Evolutionary conservation across 2,888 invertebrate species (phyloP).

Genomic region (Linyphia triangularis): DNA sequence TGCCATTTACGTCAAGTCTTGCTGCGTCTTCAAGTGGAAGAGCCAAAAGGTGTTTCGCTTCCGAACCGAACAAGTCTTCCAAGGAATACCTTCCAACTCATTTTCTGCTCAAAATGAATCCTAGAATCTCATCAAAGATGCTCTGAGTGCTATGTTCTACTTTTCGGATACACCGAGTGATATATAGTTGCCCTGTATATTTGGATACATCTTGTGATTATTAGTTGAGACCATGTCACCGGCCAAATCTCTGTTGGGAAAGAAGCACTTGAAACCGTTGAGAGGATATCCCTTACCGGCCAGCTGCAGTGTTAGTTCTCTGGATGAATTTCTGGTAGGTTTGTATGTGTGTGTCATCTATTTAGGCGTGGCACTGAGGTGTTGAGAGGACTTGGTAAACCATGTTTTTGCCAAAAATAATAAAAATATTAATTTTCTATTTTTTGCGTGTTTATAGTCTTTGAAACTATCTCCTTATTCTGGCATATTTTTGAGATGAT

Average conservation of each 20-base stretch:
- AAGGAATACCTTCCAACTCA: neutral
- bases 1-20: constrained; percentile 46
- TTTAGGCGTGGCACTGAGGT: neutral
- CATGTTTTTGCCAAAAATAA: no score
- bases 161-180: neutral
- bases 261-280: constrained; percentile 13
- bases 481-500: no score
- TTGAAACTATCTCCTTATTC: no score
- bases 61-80: neutral
- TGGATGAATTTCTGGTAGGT: constrained; percentile 67
- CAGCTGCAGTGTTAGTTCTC: constrained; percentile 60
- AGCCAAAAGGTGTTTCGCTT: constrained; percentile 65
- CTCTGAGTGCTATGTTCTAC: neutral
- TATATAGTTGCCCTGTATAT: no score
- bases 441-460: no score
- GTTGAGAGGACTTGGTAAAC: no score
- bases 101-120: neutral
- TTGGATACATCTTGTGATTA: neutral
- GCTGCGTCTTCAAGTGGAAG: constrained; percentile 1
- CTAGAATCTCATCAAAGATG: neutral
- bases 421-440: no score
- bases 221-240: constrained; percentile 40
- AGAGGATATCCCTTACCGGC: constrained; percentile 57
- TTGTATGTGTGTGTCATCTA: neutral
- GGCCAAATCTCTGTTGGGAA: constrained; percentile 18